Base-by-base conservation (phyloP, 2,797 vertebrate species). In the Perodicticus potto region DNA sequence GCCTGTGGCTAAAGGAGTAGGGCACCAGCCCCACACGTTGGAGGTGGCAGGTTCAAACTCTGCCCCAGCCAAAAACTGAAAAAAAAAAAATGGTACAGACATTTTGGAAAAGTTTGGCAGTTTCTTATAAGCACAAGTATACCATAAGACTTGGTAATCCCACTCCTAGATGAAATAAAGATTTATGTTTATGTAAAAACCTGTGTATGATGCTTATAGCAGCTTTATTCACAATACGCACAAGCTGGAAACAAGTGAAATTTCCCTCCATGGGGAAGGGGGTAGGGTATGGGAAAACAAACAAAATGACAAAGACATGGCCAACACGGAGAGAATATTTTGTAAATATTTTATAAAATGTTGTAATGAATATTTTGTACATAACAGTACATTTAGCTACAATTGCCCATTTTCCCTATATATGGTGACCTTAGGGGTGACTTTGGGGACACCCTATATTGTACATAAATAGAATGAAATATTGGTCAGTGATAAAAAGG, bases 171-270 rank as follows among this genome's bases (percentile, higher is more conserved):
- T 87, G 37, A 97, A 96, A 92, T 83, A 19, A 88, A 95, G 86
- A 88, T 57, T 69, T 86, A 91, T 34, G 23, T 72, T 94, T 63
- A 83, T 19, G 78, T 73, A 65, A 91, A 97, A 93, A 49, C 25
- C 14, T 96, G 65, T 49, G 1, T n/a, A 82, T 93, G 55, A 69
- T 87, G 27, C n/a, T 72, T 70, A 57, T 19, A 72, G 32, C 27
- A 90, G 25, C 23, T 89, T 89, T 85, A 89, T 37, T 94, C 49
- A 85, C 49, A 91, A 83, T 72, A 95, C 82, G 27, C 23, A 7
- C 40, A 94, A 95, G 72, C 17, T 72, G 13, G 29, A 95, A 96
- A 86, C 7, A 89, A 95, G 53, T 49, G 53, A 83, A 87, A 63
- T 74, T 92, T 45, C 17, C 55, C 27, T 92, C 57, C 34, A n/a